Conservation (phyloP, 2,797 vertebrate species). For the Anguilla obscura region DNA sequence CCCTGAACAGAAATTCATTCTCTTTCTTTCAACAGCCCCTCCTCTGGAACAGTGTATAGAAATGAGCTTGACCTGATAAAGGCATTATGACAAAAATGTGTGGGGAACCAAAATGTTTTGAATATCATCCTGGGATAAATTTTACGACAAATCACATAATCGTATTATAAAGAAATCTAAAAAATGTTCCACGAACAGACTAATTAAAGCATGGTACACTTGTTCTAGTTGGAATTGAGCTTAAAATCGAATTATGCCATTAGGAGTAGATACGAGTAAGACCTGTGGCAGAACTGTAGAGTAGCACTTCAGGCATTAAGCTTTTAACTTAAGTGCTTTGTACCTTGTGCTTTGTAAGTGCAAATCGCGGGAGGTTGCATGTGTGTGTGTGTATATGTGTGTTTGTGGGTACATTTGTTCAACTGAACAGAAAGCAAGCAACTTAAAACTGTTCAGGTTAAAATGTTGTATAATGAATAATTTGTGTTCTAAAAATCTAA, state of each 20-base stretch:
- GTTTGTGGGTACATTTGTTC: background rate
- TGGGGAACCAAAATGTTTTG: background rate
- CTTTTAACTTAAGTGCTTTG: background rate
- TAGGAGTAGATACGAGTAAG: background rate
- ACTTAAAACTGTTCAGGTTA: background rate
- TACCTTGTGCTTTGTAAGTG: background rate
- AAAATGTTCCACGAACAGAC: background rate
- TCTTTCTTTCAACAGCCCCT: background rate
- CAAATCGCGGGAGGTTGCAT: background rate
- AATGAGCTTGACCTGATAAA: background rate
- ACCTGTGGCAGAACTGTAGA: background rate
- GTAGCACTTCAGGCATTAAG: background rate
- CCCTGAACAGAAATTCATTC: background rate
- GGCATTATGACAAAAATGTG: background rate
- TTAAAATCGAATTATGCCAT: background rate
- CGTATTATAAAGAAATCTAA: background rate
- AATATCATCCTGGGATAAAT: background rate
- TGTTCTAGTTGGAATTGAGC: background rate
- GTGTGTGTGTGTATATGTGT: no score
- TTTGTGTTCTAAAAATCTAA: background rate
- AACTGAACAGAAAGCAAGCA: background rate
- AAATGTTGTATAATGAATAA: background rate
- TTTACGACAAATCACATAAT: background rate
- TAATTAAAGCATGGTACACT: background rate
- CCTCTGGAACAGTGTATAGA: background rate